Evolutionary conservation across 2,113 vertebrate species (phyloP), one percentile per base, ranked within the genome.

Genomic region (Grallaria varia): DNA sequence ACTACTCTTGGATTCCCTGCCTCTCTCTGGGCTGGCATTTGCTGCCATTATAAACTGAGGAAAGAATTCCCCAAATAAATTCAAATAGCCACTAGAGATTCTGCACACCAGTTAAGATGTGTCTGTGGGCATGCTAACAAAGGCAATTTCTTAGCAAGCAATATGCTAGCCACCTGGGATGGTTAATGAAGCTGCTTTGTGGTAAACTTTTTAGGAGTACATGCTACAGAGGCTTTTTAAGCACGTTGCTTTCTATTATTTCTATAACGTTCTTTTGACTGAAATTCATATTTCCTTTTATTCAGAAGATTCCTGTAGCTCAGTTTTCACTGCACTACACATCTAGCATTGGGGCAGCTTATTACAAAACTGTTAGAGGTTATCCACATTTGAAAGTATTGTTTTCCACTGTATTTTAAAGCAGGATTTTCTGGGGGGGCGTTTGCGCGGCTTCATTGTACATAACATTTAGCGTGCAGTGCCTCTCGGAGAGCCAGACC

Each of bases 81-180:
- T 95, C 94, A 97, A 98, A 97, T 87, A 96, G 96, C 89, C 97
- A 86, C 97, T 85, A 93, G 97, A 98, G 97, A 97, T 88, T 79
- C 87, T 76, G 72, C 84, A 94, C 94, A 94, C 94, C 87, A 98
- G 95, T 97, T 96, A 96, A 93, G 96, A 89, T 96, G 87, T 95
- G 95, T 97, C 95, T 92, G 90, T 89, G 94, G 94, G 80, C 85
- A 95, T 94, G 96, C 96, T 98, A 98, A 97, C 96, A 95, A 97
- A 98, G 97, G 92, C 94, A 97, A 97, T 97, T 97, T 97, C 97
- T 97, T 96, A 96, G 93, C 56, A 90, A 97, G 95, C 96, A 97
- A 78, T 96, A 95, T 84, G 72, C 37, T 14, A 96, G 77, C 73
- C 96, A 73, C 67, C 47, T 80, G 97, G 97, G 97, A 97, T 89